phyloP scores from a whole-genome alignment of 2,888 invertebrate genomes.

The Sphaerophoria taeniata region DNA sequence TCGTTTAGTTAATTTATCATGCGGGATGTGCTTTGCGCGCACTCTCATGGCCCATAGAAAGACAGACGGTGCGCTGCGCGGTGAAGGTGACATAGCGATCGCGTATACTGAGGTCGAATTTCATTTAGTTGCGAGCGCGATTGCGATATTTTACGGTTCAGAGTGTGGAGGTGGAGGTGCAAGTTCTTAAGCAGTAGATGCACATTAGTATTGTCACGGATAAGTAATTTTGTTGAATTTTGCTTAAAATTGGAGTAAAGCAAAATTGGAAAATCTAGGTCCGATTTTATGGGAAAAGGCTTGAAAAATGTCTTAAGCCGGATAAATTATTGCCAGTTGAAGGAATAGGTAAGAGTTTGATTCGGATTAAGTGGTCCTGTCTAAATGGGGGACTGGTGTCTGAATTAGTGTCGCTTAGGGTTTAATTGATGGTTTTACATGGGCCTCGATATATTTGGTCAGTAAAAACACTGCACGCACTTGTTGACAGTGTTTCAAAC shows the following conservation, averaged over 20 bases:
- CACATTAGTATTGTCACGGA: slow-evolving; percentile 66
- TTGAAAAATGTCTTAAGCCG: slow-evolving; percentile 40
- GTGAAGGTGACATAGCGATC: not conserved
- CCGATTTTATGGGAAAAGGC: slow-evolving; percentile 3
- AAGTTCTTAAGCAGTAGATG: slow-evolving; percentile 2
- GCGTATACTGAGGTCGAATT: slow-evolving; percentile 59
- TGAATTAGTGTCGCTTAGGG: not conserved
- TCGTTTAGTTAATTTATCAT: slow-evolving; percentile 75
- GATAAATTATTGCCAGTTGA: slow-evolving; percentile 37
- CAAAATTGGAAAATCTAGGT: not conserved
- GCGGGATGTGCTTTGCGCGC: slow-evolving; percentile 54
- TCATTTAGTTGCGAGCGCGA: no score
- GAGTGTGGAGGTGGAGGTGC: slow-evolving; percentile 5
- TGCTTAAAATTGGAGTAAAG: slow-evolving; percentile 35
- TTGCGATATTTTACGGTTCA: slow-evolving; percentile 19
- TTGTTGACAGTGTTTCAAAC: no score
- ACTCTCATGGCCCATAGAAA: not conserved
- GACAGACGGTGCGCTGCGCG: no score
- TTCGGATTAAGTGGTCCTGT: slow-evolving; percentile 9
- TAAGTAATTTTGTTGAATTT: slow-evolving; percentile 55
- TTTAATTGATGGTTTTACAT: not conserved
- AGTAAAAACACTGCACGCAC: no score
- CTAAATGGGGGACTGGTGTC: slow-evolving; percentile 9
- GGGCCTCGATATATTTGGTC: no score
- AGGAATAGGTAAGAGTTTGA: no score